Evolutionary conservation across 2,888 invertebrate species (phyloP).

Genomic region (Sesia bembeciformis): DNA sequence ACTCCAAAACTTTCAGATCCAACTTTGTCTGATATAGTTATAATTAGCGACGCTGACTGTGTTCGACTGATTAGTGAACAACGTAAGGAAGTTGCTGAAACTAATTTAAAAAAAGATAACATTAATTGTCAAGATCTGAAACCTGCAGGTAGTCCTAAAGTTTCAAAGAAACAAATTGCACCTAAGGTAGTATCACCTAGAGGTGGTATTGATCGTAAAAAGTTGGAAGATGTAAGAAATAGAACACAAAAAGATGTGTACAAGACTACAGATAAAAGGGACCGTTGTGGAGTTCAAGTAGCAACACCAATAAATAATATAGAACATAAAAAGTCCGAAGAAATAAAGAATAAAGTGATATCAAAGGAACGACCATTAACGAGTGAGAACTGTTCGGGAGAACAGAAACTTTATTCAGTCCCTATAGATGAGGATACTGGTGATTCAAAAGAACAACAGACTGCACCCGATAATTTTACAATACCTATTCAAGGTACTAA

Average conservation of each 20-base stretch:
- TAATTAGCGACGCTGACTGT: constrained; percentile 34
- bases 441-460: not conserved
- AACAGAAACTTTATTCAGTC: not conserved
- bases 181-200: not conserved
- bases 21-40: constrained; percentile 44
- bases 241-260: not conserved
- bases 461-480: constrained; percentile 27
- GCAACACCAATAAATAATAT: not conserved
- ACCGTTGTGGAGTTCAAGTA: not conserved
- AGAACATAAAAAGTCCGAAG: not conserved
- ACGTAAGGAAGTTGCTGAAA: constrained; percentile 18
- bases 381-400: not conserved
- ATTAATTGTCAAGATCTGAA: not conserved
- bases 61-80: constrained; percentile 36
- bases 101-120: not conserved
- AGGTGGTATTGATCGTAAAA: not conserved
- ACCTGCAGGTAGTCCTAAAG: not conserved
- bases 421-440: not conserved
- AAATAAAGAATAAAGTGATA: not conserved
- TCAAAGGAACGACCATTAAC: not conserved
- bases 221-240: not conserved
- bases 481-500: constrained; percentile 62
- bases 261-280: not conserved
- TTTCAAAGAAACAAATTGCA: not conserved
- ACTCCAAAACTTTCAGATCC: constrained; percentile 57